Percentiles rank a stretch among this genome's conserved stretches.
Evolutionary conservation across 2,797 vertebrate species (phyloP).

Genomic region (Squalus acanthias): DNA sequence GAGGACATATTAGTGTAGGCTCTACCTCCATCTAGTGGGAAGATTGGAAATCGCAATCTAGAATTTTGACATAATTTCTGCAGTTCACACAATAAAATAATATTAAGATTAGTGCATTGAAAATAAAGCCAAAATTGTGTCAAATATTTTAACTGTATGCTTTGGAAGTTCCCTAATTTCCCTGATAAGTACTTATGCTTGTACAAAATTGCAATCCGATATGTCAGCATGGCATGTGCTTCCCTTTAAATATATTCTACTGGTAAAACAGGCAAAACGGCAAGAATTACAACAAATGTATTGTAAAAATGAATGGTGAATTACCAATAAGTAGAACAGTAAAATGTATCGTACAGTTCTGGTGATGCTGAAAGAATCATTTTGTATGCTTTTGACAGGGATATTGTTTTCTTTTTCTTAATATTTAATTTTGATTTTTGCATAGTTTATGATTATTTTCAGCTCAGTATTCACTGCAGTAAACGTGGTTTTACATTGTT

Average conservation of each 20-base stretch:
- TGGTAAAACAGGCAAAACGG: not conserved
- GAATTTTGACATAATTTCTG: not conserved
- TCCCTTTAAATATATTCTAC: not conserved
- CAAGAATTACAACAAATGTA: not conserved
- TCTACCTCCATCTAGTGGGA: slow-evolving; percentile 33
- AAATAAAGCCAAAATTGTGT: not conserved
- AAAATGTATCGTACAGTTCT: not conserved
- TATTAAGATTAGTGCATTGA: not conserved
- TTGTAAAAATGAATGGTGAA: not conserved
- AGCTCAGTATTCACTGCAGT: not conserved
- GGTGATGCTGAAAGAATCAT: not conserved
- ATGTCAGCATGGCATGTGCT: not conserved
- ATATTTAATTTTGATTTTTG: not conserved
- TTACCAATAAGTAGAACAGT: not conserved
- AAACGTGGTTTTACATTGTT: not conserved
- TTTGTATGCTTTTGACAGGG: no score
- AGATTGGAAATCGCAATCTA: not conserved
- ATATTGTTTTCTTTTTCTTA: not conserved
- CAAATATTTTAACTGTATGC: not conserved
- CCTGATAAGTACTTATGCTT: no score
- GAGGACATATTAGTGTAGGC: not conserved
- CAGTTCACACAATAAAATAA: not conserved
- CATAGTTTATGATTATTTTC: not conserved
- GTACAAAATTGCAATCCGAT: not conserved
- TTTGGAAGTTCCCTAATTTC: no score